Conservation (phyloP, 1,140 invertebrate species). For the Drosophila obscura region DNA sequence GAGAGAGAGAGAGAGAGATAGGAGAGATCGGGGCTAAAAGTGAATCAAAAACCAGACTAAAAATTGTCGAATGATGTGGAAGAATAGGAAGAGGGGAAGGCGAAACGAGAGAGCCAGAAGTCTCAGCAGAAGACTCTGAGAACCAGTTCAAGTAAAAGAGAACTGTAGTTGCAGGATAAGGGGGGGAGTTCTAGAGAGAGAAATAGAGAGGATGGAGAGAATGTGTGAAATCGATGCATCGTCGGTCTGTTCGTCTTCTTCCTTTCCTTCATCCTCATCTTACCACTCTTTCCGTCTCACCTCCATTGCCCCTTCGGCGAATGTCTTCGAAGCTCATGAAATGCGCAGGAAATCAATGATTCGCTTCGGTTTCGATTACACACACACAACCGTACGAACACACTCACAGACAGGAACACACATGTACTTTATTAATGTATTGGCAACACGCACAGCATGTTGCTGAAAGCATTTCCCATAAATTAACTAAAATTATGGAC, state of each 20-base stretch:
- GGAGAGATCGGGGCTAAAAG: constrained; percentile 57
- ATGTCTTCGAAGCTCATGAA: constrained; percentile 78
- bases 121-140: constrained; percentile 51
- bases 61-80: constrained; percentile 63
- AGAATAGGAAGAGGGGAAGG: constrained; percentile 24
- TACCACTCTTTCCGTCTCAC: constrained; percentile 1
- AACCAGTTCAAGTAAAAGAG: constrained; percentile 70
- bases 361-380: constrained; percentile 81
- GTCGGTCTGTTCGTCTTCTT: constrained; percentile 34
- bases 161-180: constrained; percentile 16
- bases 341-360: constrained; percentile 83
- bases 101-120: constrained; percentile 30
- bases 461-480: constrained; percentile 81
- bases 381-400: constrained; percentile 38
- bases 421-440: constrained; percentile 22
- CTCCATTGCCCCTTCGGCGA: background rate
- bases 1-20: constrained; percentile 21
- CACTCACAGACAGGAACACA: constrained; percentile 18
- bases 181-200: background rate
- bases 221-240: constrained; percentile 78
- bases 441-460: constrained; percentile 76
- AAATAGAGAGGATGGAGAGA: constrained; percentile 3
- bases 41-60: constrained; percentile 82
- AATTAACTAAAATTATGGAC: constrained; percentile 81
- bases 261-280: constrained; percentile 6